Evolutionary conservation across 2,888 invertebrate species (phyloP).

Genomic region (Steinernema scapterisci): DNA sequence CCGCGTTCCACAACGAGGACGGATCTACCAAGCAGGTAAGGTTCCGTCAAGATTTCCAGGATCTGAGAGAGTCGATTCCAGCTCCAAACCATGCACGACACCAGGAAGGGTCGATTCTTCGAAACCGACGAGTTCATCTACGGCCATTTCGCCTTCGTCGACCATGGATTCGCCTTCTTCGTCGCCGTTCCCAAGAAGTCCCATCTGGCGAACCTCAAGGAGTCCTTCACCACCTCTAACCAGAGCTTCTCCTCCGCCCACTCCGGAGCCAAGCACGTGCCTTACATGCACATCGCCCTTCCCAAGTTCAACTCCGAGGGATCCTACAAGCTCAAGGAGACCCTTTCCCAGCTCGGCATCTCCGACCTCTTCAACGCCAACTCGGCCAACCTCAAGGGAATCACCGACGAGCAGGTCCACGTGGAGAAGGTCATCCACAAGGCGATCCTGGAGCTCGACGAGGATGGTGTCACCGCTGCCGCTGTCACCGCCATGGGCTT

Average conservation of each 20-base stretch:
- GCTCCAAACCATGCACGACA: slow-evolving; percentile 8
- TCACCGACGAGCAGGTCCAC: not conserved
- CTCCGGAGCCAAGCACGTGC: not conserved
- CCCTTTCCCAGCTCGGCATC: not conserved
- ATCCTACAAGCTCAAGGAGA: not conserved
- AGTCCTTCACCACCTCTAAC: not conserved
- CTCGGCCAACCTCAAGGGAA: not conserved
- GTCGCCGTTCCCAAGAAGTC: slow-evolving; percentile 1
- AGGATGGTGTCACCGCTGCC: slow-evolving; percentile 15
- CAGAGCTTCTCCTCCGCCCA: not conserved
- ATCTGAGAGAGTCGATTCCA: too few relatives aligned
- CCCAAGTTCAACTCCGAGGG: slow-evolving; percentile 22
- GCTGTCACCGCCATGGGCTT: slow-evolving; percentile 11
- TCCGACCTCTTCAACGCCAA: not conserved
- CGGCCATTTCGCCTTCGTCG: not conserved
- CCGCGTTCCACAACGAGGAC: not conserved
- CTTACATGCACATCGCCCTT: slow-evolving; percentile 9
- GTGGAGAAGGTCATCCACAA: slow-evolving; percentile 19
- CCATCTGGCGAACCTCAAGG: not conserved
- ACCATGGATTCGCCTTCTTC: slow-evolving; percentile 14
- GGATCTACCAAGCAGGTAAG: slow-evolving; percentile 11
- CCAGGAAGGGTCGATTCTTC: not conserved
- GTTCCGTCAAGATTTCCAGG: too few relatives aligned
- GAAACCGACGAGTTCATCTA: slow-evolving; percentile 17
- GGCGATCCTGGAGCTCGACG: slow-evolving; percentile 24